phyloP scores from a whole-genome alignment of 2,113 vertebrate genomes.

The Xenus cinereus region DNA sequence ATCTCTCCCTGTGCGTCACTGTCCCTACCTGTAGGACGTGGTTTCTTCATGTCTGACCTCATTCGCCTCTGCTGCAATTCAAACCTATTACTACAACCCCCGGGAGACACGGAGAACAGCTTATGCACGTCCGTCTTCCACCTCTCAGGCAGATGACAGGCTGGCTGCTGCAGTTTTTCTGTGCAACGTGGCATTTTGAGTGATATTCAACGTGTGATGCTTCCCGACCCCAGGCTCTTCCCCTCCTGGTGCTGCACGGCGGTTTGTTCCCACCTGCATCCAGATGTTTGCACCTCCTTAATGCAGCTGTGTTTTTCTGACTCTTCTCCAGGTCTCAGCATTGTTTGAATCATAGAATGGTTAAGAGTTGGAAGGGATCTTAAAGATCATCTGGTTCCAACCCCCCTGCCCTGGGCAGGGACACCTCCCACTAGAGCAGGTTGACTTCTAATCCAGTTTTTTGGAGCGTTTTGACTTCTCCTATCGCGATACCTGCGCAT shows the following conservation, averaged over 20 bases:
- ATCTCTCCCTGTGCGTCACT: not conserved
- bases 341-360: not conserved
- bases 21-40: not conserved
- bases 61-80: not conserved
- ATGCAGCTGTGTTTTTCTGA: not conserved
- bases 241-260: not conserved
- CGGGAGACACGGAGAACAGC: not conserved
- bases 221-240: not conserved
- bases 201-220: not conserved
- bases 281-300: not conserved
- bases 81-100: not conserved
- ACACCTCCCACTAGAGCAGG: no score
- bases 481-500: rapidly evolving
- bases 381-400: no score
- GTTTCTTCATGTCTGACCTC: not conserved
- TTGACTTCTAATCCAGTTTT: not conserved
- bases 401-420: no score
- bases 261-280: not conserved
- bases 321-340: not conserved
- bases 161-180: not conserved
- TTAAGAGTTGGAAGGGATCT: no score
- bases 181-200: rapidly evolving
- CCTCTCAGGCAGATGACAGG: not conserved
- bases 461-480: not conserved
- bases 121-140: not conserved